Evolutionary conservation across 1,140 invertebrate species (phyloP), one percentile per base, ranked within the genome.

Genomic region (Lucilia sericata): DNA sequence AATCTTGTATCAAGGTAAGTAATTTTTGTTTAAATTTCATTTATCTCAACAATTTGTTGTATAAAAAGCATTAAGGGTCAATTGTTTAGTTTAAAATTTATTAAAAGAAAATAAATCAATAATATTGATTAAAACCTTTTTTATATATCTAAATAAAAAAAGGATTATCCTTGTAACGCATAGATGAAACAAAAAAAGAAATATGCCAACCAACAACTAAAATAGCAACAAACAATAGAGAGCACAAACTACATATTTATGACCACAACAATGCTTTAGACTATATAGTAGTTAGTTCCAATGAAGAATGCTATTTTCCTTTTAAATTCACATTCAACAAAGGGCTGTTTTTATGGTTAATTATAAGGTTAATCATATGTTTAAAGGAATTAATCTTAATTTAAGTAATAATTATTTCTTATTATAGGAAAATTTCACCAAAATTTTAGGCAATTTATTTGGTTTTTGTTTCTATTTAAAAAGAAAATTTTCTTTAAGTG

Each of bases 1-100:
- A 90, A 82, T 90, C 89, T 84, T 90, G 89, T 85, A 85, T 90
- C 82, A 90, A 90, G 89, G 89, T 90, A 85, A 90, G 87, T 85
- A 21, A 4, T 13, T 49, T 10, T 51, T 21, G 51, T 51, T 19
- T 19, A 47, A 17, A 42, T 75, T 75, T 7, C 25, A 8, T 14
- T 8, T 9, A 75, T 34, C 8, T 60, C 4, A 12, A 60, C 0
- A 10, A 60, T 17, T 17, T 60, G 25, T 3, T 30, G 17, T 60
- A 60, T 60, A 60, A 14, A 60, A 17, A 10, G 17, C n/a, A 14
- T 60, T 60, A 70, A 21, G 65, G 65, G 65, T 70, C 65, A 70
- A 25, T 65, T 60, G 14, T 17, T 60, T 21, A 70, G 10, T 70
- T 19, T 1, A 8, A 70, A 70, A 70, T 70, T 70, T 70, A 70